Base-by-base conservation (phyloP, 2,797 vertebrate genomes). In the Mus spretus region DNA sequence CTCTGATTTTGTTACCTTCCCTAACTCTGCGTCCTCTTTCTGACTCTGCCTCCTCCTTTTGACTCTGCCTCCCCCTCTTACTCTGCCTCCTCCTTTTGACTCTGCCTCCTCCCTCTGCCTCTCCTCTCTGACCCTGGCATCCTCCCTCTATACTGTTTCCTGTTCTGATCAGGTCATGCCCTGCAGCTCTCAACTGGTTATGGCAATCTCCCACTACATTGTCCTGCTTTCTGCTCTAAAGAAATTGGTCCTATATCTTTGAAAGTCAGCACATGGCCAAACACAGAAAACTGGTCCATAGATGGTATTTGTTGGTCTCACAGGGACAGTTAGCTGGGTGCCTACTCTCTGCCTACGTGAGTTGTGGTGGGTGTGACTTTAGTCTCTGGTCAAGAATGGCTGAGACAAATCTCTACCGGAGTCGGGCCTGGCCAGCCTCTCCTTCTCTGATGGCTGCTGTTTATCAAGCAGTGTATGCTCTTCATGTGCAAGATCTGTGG, bases 81-180 rank as follows among this genome's bases (percentile, higher is more conserved):
- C 4, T 40, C 44, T 14, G 22, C 31, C 22, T 44, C 37, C 26
- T 10, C 26, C 65, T 9, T 72, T 28, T 34, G 53, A 37, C 50
- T 19, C 26, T 20, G 22, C 22, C 10, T 20, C 13, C 40, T 22
- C 34, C 2, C 4, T 40, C 44, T 14, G 22, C 31, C 22, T 44
- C 37, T 10, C 20, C 10, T 57, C 4, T n/a, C 10, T 0, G 10
- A 9, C 26, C 8, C 28, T 2, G 12, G 12, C 3, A 40, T 26
- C 65, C 7, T 22, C 13, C n/a, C 37, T 61, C 24, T 72, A 34
- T 47, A 13, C 19, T 11, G 31, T 57, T 24, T 50, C 40, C 53
- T 55, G 61, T 40, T 34, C 57, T 55, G 84, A 47, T 2, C 47
- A 19, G 3, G 28, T 12, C 74, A 50, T 10, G n/a, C 55, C 59